phyloP scores from a whole-genome alignment of 1,140 invertebrate genomes.

The Apis laboriosa region DNA sequence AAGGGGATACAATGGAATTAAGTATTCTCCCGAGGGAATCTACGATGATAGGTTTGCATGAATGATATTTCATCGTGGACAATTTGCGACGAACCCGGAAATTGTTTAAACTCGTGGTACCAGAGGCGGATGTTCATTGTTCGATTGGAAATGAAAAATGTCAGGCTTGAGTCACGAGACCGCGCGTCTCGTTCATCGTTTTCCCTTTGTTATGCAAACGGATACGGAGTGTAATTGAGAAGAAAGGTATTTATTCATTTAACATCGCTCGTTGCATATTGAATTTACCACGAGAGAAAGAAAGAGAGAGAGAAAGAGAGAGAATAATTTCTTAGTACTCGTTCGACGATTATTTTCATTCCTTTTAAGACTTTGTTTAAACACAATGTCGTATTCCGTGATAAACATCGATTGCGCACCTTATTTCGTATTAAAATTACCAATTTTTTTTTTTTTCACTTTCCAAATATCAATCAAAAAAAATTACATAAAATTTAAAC shows the following conservation, averaged over 20 bases:
- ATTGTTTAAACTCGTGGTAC: slow-evolving; percentile 13
- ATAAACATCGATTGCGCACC: too few species aligned
- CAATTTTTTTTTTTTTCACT: too few species aligned
- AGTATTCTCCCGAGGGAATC: background rate
- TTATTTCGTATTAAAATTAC: too few species aligned
- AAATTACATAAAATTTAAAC: too few species aligned
- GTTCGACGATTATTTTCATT: background rate
- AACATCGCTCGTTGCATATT: background rate
- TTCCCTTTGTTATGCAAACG: slow-evolving; percentile 10
- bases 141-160: slow-evolving; percentile 18
- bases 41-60: background rate
- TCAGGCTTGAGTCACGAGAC: slow-evolving; percentile 1
- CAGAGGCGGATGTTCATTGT: slow-evolving; percentile 21
- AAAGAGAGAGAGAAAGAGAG: too few species aligned
- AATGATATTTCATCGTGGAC: background rate
- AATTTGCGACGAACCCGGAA: background rate
- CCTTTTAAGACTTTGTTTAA: background rate
- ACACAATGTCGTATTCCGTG: too few species aligned
- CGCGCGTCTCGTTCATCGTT: background rate
- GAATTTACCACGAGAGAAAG: background rate
- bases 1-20: background rate
- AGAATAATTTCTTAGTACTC: background rate
- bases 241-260: background rate
- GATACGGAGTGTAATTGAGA: slow-evolving; percentile 11
- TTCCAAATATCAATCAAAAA: too few species aligned